Evolutionary conservation across 2,888 invertebrate species (phyloP).

Genomic region (Baronia brevicornis): DNA sequence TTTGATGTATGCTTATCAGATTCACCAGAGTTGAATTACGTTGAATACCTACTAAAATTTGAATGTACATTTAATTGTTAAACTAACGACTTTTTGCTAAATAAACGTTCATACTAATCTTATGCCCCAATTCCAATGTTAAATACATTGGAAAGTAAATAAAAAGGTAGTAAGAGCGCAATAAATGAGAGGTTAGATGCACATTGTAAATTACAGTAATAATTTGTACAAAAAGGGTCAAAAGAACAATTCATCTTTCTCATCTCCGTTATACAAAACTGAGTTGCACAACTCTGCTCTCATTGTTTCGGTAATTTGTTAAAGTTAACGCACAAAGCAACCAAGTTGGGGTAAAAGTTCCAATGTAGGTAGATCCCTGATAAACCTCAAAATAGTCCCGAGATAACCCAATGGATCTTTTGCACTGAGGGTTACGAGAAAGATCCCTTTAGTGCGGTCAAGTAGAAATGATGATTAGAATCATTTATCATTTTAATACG

Average conservation of each 20-base stretch:
- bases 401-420: conserved; percentile 3
- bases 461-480: conserved; percentile 59
- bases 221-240: conserved; percentile 53
- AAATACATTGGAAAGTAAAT: no score
- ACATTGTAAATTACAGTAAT: conserved; percentile 32
- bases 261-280: conserved; percentile 38
- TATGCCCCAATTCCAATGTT: no score
- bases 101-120: no score
- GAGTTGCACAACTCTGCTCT: conserved; percentile 48
- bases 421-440: conserved; percentile 13
- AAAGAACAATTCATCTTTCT: conserved; percentile 58
- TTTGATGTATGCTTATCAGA: no score
- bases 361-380: conserved; percentile 31
- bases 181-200: no score
- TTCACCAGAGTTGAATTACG: no score
- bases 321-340: conserved; percentile 60
- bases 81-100: no score
- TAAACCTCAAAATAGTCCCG: conserved; percentile 8
- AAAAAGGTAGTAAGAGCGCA: no score
- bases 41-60: no score
- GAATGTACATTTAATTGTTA: no score
- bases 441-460: conserved; percentile 30
- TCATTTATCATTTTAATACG: conserved; percentile 73
- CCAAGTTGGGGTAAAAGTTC: conserved; percentile 50
- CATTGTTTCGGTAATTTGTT: conserved; percentile 65